These are phyloP conservation scores for Helobdella robusta DNA, from an alignment of 2,888 invertebrate genomes.

Conservation along the genomic window DNA sequence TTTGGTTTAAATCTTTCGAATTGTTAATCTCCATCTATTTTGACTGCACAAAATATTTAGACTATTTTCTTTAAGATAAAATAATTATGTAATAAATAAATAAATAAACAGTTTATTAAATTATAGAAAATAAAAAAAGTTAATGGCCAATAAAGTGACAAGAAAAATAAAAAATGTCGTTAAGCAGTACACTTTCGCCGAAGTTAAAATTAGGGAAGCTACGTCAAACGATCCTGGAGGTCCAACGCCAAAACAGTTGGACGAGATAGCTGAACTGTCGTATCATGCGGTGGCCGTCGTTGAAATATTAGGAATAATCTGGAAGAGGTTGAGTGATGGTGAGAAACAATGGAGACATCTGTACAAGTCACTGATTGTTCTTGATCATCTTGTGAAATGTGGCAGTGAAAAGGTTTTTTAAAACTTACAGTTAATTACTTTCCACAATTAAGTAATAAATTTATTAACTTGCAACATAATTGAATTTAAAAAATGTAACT, in stretches of 20 bases:
- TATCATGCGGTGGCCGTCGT: constrained; percentile 14
- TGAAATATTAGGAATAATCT: constrained; percentile 24
- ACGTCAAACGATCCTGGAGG: constrained; percentile 16
- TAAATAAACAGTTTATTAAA: too few species aligned
- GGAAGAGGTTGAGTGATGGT: constrained; percentile 19
- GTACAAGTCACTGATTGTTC: constrained; percentile 18
- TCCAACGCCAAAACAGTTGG: constrained; percentile 13
- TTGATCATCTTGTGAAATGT: constrained; percentile 17
- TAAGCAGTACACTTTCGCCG: constrained; percentile 21
- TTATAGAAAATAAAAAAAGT: too few species aligned
- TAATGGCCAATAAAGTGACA: too few species aligned
- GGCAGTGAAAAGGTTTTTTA: constrained; percentile 20
- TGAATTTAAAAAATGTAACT: background rate
- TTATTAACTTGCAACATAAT: background rate
- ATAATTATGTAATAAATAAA: too few species aligned
- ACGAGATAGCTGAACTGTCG: constrained; percentile 7
- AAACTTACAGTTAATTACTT: too few species aligned
- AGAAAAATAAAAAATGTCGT: constrained; percentile 25
- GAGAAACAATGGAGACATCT: constrained; percentile 10
- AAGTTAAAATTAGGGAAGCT: constrained; percentile 20
- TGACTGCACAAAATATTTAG: too few species aligned
- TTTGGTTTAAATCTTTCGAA: too few species aligned
- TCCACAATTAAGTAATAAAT: too few species aligned
- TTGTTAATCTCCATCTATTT: too few species aligned
- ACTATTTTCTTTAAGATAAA: too few species aligned